Conservation (phyloP, 2,797 vertebrate genomes). For the Eulemur coronatus region DNA sequence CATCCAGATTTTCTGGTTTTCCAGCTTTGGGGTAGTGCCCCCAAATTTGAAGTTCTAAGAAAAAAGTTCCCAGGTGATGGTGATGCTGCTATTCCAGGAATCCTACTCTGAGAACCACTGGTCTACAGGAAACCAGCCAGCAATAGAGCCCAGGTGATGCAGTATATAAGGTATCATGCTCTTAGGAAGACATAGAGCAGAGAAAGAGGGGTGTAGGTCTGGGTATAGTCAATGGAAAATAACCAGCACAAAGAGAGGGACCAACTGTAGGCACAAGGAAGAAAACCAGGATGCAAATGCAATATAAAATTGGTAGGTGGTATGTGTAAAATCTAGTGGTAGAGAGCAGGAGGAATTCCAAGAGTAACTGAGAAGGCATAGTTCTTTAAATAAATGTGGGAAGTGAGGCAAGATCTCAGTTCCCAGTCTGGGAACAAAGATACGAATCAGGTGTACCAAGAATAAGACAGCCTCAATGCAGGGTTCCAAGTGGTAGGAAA, state of each 20-base stretch:
- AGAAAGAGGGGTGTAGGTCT: neutral
- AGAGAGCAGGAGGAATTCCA: neutral
- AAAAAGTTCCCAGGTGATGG: neutral
- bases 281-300: neutral
- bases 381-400: neutral
- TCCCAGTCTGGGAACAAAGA: neutral
- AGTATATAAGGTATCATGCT: accelerated
- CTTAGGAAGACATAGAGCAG: neutral
- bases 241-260: neutral
- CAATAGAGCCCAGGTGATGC: neutral
- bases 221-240: neutral
- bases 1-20: neutral
- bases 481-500: neutral
- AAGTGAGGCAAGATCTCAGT: neutral
- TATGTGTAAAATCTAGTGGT: neutral
- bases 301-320: neutral
- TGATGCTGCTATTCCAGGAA: neutral
- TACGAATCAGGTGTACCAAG: neutral
- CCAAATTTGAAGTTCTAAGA: neutral
- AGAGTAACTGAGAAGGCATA: neutral
- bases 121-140: neutral
- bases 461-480: neutral
- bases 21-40: no score
- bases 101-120: neutral
- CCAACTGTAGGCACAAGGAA: neutral